Evolutionary conservation across 92 coral and sea anemone species (phyloP), one percentile per base, ranked within the genome.

Genomic region (Epizoanthus rinbou): DNA sequence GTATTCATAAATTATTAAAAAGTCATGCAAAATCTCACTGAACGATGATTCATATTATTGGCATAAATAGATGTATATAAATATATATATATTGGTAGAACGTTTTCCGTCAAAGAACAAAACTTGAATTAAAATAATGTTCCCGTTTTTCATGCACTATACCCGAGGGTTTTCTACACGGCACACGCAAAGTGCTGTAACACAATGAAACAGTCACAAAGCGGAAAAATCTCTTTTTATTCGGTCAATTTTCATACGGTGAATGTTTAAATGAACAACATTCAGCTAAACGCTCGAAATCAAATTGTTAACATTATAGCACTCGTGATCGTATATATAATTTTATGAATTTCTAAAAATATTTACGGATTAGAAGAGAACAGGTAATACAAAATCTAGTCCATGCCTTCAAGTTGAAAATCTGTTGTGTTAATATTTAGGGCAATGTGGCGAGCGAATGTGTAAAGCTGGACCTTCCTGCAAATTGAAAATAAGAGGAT

Each of bases 261-360:
- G 63, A 73, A 73, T 78, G 70, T 78, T 78, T 78, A 78, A 78
- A 78, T 78, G 82, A 78, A 69, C 82, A 78, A 78, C 58, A 78
- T 78, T 75, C 19, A 56, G 18, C 33, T 11, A 57, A 75, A 75
- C 79, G 18, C n/a, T 37, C 47, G 71, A 67, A 67, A 67, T 41
- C 14, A 33, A 67, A 67, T 67, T 33, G 47, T 14, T 31, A 67
- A 78, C 62, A 78, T 60, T 78, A 57, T 53, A 78, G 21, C 66
- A 10, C 50, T 37, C 15, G 35, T 58, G n/a, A 31, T 76, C 45
- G 54, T 35, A 62, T 8, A 6, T 43, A 21, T 14, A 41, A 41
- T 76, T 74, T 3, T 21, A 60, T 37, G 17, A 60, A 37, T 60
- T 50, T 50, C 54, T 69, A 78, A 78, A 76, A 62, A 24, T 60